Conservation (phyloP, 2,797 vertebrate species). For the Hephaestus fuliginosus region DNA sequence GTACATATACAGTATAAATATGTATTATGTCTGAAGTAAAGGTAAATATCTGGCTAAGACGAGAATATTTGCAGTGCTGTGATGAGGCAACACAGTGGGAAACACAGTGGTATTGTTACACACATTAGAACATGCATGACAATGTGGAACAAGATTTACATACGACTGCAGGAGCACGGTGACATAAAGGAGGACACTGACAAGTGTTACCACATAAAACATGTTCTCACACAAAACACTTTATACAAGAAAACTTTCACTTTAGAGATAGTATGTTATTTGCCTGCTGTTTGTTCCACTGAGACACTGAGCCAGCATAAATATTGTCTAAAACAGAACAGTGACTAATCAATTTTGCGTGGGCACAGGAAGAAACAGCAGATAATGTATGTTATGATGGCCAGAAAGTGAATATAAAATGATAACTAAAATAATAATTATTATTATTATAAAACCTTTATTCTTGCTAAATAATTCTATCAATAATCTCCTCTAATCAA, state of each 20-base stretch:
- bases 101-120: conserved; percentile 31
- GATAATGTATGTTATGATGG: neutral
- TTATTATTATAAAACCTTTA: neutral
- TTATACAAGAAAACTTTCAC: neutral
- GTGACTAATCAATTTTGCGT: neutral
- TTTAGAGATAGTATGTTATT: conserved; percentile 1
- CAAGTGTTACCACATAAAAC: conserved; percentile 51
- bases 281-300: neutral
- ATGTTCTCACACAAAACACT: conserved; percentile 24
- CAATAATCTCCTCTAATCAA: conserved; percentile 2
- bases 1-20: neutral
- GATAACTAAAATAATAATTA: too few relatives aligned
- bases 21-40: conserved; percentile 3
- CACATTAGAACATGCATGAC: conserved; percentile 57
- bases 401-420: neutral
- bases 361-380: neutral
- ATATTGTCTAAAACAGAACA: neutral
- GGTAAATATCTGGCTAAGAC: conserved; percentile 59
- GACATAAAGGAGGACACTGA: conserved; percentile 38
- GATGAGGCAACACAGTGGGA: conserved; percentile 38
- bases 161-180: conserved; percentile 17
- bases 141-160: conserved; percentile 39
- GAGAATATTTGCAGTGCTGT: conserved; percentile 78
- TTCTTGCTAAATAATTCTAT: neutral
- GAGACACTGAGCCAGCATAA: neutral